Percentiles rank a stretch among this genome's conserved stretches.
Evolutionary conservation across 1,140 invertebrate genomes (phyloP).

Genomic region (Globodera rostochiensis): DNA sequence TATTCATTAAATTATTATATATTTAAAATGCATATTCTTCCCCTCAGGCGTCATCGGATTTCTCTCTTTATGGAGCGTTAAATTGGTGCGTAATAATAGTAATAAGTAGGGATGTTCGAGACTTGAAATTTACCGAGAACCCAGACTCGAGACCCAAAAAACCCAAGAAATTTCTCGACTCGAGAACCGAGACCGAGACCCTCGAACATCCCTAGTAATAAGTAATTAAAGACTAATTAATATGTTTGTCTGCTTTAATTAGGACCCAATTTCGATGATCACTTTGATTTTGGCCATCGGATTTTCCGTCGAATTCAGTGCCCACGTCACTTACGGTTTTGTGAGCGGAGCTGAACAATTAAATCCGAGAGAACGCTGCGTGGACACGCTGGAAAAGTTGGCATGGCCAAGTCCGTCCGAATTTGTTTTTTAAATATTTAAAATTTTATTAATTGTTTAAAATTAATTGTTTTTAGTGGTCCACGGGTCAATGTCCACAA

Average conservation of each 20-base stretch:
- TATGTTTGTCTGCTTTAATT: not conserved
- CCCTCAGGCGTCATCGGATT: constrained; percentile 81
- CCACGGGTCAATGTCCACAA: constrained; percentile 83
- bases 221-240: no score
- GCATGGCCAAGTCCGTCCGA: constrained; percentile 66
- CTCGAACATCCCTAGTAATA: no score
- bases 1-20: not conserved
- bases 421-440: not conserved
- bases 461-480: constrained; percentile 51
- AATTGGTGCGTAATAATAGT: constrained; percentile 25
- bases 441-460: constrained; percentile 22
- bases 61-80: constrained; percentile 91
- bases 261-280: constrained; percentile 66
- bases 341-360: constrained; percentile 73
- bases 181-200: no score
- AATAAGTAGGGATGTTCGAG: not conserved
- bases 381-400: constrained; percentile 65
- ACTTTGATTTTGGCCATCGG: constrained; percentile 66
- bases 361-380: constrained; percentile 60
- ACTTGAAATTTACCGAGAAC: no score
- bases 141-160: no score
- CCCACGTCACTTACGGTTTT: constrained; percentile 94
- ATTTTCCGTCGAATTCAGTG: constrained; percentile 77
- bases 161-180: no score
- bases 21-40: constrained; percentile 63